phyloP scores from a whole-genome alignment of 2,797 vertebrate genomes.

The Taeniopygia guttata region DNA sequence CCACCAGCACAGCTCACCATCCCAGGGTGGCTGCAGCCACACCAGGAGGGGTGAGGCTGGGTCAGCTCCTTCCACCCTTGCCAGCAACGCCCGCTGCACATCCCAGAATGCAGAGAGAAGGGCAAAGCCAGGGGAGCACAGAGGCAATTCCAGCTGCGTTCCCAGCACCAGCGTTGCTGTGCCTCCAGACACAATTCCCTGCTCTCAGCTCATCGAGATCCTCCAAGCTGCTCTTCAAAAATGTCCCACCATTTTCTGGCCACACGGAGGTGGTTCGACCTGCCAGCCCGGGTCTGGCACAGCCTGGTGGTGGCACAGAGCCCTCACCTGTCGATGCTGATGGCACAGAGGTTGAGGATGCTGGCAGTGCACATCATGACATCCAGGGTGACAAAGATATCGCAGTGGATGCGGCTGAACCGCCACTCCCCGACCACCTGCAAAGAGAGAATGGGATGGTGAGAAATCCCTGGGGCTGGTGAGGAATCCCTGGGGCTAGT shows the following conservation, averaged over 20 bases:
- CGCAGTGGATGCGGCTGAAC: constrained; percentile 96
- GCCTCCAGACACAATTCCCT: background rate
- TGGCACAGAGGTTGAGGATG: constrained; percentile 98
- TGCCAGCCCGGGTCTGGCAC: fast-evolving
- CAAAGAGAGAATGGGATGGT: background rate
- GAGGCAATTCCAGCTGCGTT: background rate
- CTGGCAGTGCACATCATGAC: constrained; percentile 99
- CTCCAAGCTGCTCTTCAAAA: background rate
- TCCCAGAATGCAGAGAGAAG: fast-evolving
- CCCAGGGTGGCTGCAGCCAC: background rate
- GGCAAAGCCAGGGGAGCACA: fast-evolving
- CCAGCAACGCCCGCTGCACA: background rate
- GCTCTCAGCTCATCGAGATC: background rate
- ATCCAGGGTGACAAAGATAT: constrained; percentile 97
- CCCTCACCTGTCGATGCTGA: constrained; percentile 98
- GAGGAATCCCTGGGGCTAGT: fast-evolving
- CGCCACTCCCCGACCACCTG: constrained; percentile 98
- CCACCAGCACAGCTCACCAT: fast-evolving
- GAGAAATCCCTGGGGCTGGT: background rate
- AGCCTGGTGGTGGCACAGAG: background rate
- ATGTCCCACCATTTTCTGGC: fast-evolving
- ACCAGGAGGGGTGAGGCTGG: background rate
- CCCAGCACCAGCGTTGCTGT: fast-evolving
- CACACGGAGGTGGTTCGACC: fast-evolving
- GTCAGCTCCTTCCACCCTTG: background rate